phyloP scores from a whole-genome alignment of 2,888 invertebrate species.

The Acanthacorydalis orientalis region DNA sequence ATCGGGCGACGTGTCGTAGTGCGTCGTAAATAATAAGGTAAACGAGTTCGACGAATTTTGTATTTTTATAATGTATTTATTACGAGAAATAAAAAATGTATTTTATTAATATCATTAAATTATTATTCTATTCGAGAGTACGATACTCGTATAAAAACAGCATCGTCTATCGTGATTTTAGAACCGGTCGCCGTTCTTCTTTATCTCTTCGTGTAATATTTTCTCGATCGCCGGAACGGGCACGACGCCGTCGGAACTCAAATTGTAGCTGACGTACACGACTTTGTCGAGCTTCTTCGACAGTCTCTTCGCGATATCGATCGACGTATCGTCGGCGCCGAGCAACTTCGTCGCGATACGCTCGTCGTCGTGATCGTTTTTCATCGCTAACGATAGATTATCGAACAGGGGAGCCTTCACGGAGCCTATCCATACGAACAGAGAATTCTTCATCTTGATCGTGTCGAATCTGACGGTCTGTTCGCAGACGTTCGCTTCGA shows the following conservation, averaged over 20 bases:
- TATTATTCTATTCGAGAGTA: no score
- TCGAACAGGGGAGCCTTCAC: slow-evolving; percentile 19
- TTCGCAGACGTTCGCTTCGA: slow-evolving; percentile 20
- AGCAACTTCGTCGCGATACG: background rate
- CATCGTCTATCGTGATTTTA: background rate
- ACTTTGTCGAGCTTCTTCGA: slow-evolving; percentile 1
- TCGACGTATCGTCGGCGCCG: background rate
- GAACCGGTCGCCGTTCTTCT: background rate
- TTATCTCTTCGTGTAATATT: background rate
- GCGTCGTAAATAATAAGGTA: no score
- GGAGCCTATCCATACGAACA: slow-evolving; percentile 28
- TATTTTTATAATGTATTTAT: no score
- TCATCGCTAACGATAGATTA: slow-evolving; percentile 24
- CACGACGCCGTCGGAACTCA: background rate
- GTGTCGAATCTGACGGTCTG: slow-evolving; percentile 23
- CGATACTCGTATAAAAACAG: no score
- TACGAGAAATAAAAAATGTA: no score
- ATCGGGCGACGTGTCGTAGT: no score
- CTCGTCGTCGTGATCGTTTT: background rate
- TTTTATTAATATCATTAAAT: no score
- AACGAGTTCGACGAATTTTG: no score
- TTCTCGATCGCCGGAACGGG: background rate
- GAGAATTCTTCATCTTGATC: slow-evolving; percentile 25
- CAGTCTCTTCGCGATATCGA: background rate
- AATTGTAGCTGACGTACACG: background rate